Percentiles rank a stretch among this genome's conserved stretches.
Conservation (phyloP, 2,797 vertebrate species). For the Crenichthys baileyi region DNA sequence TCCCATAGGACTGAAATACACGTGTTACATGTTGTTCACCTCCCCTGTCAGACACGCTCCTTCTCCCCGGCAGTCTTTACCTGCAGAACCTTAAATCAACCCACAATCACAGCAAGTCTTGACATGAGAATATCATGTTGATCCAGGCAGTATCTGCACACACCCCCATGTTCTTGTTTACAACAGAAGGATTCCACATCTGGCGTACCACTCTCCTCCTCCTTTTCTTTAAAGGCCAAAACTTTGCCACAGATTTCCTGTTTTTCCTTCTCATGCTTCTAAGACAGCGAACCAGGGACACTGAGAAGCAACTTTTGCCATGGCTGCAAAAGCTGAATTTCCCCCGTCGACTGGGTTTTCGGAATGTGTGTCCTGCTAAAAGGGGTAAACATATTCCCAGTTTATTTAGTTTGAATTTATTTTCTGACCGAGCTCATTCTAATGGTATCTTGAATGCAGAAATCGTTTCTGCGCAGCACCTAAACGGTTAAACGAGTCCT, state of each 20-base stretch:
- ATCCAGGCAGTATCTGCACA: slow-evolving; percentile 3
- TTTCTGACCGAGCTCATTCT: neutral
- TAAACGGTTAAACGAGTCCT: slow-evolving; percentile 12
- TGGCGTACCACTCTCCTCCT: slow-evolving; percentile 50
- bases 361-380: neutral
- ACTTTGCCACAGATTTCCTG: slow-evolving; percentile 67
- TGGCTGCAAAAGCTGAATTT: neutral
- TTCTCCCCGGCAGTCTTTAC: slow-evolving; percentile 12
- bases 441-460: neutral
- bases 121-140: slow-evolving; percentile 47
- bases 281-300: slow-evolving; percentile 3
- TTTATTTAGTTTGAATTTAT: neutral
- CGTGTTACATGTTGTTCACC: neutral
- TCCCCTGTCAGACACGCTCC: neutral
- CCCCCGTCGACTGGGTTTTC: neutral
- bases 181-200: slow-evolving; percentile 58
- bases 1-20: slow-evolving; percentile 19
- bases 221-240: slow-evolving; percentile 44
- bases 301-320: neutral
- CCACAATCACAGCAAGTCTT: slow-evolving; percentile 48
- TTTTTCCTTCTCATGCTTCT: slow-evolving; percentile 48
- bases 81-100: neutral
- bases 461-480: slow-evolving; percentile 32
- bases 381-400: neutral
- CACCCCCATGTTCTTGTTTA: slow-evolving; percentile 61